A percentile compares a stretch with the other conserved stretches of the same genome.
phyloP scores from a whole-genome alignment of 2,888 invertebrate genomes.

The Synanthedon andrenaeformis region DNA sequence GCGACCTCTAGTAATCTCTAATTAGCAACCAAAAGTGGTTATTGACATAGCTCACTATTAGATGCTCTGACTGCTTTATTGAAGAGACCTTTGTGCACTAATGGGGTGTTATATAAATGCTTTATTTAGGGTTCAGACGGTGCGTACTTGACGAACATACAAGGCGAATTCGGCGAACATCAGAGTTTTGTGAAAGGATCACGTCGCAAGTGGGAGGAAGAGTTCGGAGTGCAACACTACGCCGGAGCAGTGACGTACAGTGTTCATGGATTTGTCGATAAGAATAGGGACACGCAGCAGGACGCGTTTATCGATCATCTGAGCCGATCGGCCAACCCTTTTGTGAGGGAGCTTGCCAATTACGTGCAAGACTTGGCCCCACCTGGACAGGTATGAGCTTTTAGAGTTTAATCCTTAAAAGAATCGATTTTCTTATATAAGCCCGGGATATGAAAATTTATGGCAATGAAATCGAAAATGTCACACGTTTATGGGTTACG shows the following conservation, averaged over 20 bases:
- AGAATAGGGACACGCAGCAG: slow-evolving; percentile 92
- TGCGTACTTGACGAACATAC: slow-evolving; percentile 88
- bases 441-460: no score
- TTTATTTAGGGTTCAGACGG: slow-evolving; percentile 80
- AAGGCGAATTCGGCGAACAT: slow-evolving; percentile 87
- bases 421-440: no score
- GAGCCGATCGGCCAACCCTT: slow-evolving; percentile 84
- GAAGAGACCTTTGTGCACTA: no score
- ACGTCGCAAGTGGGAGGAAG: slow-evolving; percentile 88
- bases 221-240: slow-evolving; percentile 91
- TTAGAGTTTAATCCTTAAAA: no score
- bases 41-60: no score
- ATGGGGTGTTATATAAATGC: background rate
- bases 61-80: no score
- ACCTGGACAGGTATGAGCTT: slow-evolving; percentile 73
- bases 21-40: no score
- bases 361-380: slow-evolving; percentile 66
- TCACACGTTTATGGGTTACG: no score
- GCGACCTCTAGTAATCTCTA: no score
- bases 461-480: no score
- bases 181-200: slow-evolving; percentile 89
- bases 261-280: slow-evolving; percentile 86
- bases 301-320: slow-evolving; percentile 93
- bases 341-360: slow-evolving; percentile 81
- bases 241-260: slow-evolving; percentile 89